Evolutionary conservation across 2,797 vertebrate genomes (phyloP).

Genomic region (Oophaga sylvatica): DNA sequence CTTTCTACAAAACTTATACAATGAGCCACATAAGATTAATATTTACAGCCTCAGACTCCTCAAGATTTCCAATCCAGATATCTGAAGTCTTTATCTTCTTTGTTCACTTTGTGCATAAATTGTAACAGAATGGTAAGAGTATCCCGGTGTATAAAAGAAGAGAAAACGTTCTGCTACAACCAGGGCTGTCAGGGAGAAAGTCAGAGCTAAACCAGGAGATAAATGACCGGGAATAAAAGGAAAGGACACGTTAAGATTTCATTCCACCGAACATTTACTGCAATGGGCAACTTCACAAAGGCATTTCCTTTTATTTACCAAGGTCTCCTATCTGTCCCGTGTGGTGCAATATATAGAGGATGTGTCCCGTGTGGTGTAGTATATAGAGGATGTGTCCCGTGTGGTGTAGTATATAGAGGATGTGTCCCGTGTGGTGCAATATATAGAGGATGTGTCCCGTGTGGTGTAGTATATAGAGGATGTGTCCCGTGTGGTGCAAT

Average conservation of each 20-base stretch:
- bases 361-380: too few species aligned
- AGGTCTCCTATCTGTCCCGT: too few species aligned
- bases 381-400: too few species aligned
- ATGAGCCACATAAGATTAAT: neutral
- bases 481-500: too few species aligned
- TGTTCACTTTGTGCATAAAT: slow-evolving; percentile 1
- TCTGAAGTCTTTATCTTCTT: neutral
- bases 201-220: neutral
- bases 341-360: too few species aligned
- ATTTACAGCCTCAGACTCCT: neutral
- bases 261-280: neutral
- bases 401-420: too few species aligned
- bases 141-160: neutral
- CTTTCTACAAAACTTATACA: neutral
- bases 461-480: too few species aligned
- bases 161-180: neutral
- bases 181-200: neutral
- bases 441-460: too few species aligned
- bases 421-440: too few species aligned
- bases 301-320: too few species aligned
- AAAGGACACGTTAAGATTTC: neutral
- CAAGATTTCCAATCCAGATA: slow-evolving; percentile 5
- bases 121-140: neutral
- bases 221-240: too few species aligned
- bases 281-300: too few species aligned